A percentile compares a stretch with the other conserved stretches of the same genome.
These are phyloP conservation scores for Alcis repandata DNA, from an alignment of 2,888 invertebrate genomes.

Conservation along the genomic window DNA sequence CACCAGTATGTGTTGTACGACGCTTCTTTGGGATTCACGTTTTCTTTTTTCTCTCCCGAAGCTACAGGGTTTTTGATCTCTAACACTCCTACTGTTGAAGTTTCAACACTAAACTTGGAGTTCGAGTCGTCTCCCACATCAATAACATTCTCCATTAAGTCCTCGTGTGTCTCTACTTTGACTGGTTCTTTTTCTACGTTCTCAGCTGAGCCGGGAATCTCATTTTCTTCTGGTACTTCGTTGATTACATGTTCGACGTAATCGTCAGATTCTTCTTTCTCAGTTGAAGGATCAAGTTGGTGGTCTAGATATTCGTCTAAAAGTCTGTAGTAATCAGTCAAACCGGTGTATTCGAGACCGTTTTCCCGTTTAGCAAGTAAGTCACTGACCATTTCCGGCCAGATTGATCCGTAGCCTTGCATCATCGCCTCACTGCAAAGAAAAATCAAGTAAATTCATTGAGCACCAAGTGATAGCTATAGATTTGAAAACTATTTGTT, in stretches of 20 bases:
- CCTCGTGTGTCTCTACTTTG: conserved; percentile 50
- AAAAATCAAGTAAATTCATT: background rate
- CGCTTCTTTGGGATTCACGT: conserved; percentile 69
- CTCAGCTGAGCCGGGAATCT: conserved; percentile 57
- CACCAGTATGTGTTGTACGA: conserved; percentile 83
- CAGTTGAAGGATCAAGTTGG: conserved; percentile 72
- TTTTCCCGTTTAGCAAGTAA: conserved; percentile 79
- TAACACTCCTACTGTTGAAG: conserved; percentile 79
- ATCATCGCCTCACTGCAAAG: conserved; percentile 76
- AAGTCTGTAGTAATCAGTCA: conserved; percentile 85
- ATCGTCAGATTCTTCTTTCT: conserved; percentile 63
- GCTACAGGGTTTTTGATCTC: conserved; percentile 78
- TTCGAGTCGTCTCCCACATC: conserved; percentile 68
- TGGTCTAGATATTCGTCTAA: conserved; percentile 84
- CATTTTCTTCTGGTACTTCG: conserved; percentile 64
- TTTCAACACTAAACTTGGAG: conserved; percentile 69
- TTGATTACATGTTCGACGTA: conserved; percentile 68
- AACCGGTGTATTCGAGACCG: conserved; percentile 79
- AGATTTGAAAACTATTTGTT: background rate
- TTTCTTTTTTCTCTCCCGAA: conserved; percentile 64
- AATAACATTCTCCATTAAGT: conserved; percentile 67
- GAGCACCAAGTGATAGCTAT: background rate
- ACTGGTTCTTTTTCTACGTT: conserved; percentile 41
- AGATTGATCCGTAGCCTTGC: conserved; percentile 76
- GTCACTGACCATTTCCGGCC: conserved; percentile 82